Conservation (phyloP, 2,888 invertebrate species). For the Oscheius sp. region DNA sequence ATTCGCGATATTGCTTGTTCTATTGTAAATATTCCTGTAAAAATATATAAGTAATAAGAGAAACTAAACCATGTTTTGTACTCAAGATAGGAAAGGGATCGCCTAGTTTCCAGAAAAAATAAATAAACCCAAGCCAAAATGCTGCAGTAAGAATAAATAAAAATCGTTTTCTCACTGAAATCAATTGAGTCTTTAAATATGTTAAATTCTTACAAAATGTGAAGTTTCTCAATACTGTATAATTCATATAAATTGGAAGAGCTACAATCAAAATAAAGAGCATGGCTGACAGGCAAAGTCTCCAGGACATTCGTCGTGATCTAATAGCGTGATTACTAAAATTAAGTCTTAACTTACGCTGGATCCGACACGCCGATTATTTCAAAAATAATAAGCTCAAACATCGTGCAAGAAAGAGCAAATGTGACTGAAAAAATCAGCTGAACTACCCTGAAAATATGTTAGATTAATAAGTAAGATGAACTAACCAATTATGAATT, state of each 20-base stretch:
- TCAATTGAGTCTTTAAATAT: neutral
- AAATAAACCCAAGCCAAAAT: slow-evolving; percentile 89
- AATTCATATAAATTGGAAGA: slow-evolving; percentile 95
- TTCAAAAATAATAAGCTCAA: slow-evolving; percentile 98
- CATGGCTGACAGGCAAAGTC: slow-evolving; percentile 86
- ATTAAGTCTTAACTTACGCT: slow-evolving; percentile 76
- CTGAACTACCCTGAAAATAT: slow-evolving; percentile 80
- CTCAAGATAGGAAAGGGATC: slow-evolving; percentile 97
- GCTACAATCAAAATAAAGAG: slow-evolving; percentile 92
- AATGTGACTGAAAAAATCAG: slow-evolving; percentile 94
- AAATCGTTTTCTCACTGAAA: slow-evolving; percentile 72
- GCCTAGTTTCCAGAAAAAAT: slow-evolving; percentile 97
- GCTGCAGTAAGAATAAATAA: slow-evolving; percentile 83
- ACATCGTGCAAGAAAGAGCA: slow-evolving; percentile 96
- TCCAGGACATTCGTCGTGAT: slow-evolving; percentile 93
- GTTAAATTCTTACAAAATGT: slow-evolving; percentile 19
- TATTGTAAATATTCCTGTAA: slow-evolving; percentile 81
- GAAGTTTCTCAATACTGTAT: slow-evolving; percentile 26
- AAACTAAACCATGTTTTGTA: slow-evolving; percentile 83
- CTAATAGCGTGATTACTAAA: slow-evolving; percentile 77
- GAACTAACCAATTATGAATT: slow-evolving; percentile 45
- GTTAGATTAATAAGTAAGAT: neutral
- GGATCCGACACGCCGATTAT: slow-evolving; percentile 91
- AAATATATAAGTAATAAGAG: neutral
- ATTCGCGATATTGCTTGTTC: slow-evolving; percentile 87